Evolutionary conservation across 2,113 vertebrate genomes (phyloP).

Genomic region (Plectropomus leopardus): DNA sequence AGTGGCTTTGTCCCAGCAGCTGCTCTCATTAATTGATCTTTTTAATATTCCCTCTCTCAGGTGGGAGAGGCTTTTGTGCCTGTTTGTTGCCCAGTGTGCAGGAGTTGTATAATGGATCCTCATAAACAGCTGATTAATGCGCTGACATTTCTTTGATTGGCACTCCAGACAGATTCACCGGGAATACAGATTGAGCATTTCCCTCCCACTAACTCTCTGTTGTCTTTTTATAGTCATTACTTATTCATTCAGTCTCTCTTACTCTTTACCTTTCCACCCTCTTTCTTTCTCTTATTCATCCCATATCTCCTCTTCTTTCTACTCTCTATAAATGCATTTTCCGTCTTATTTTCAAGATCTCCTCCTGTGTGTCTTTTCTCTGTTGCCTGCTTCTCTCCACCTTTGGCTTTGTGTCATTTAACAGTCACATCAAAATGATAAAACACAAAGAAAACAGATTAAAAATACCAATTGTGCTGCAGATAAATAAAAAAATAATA

Average conservation of each 20-base stretch:
- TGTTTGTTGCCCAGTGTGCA: constrained; percentile 45
- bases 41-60: constrained; percentile 52
- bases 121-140: constrained; percentile 78
- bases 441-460: constrained; percentile 13
- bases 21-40: constrained; percentile 27
- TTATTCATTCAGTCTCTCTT: constrained; percentile 8
- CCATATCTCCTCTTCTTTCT: not conserved
- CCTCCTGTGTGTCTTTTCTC: not conserved
- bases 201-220: not conserved
- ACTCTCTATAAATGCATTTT: constrained; percentile 15
- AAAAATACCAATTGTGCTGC: constrained; percentile 41
- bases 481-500: constrained; percentile 4
- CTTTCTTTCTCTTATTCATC: not conserved
- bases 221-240: constrained; percentile 13
- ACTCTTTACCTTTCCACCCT: not conserved
- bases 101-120: constrained; percentile 50
- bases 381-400: not conserved
- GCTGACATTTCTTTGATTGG: constrained; percentile 78
- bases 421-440: constrained; percentile 35
- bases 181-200: constrained; percentile 39
- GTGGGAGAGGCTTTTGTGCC: constrained; percentile 44
- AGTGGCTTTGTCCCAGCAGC: not conserved
- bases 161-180: constrained; percentile 52
- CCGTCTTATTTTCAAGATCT: constrained; percentile 20
- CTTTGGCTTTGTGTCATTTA: constrained; percentile 17